A percentile compares a stretch with the other conserved stretches of the same genome.
Evolutionary conservation across 92 coral and sea anemone genomes (phyloP).

Genomic region (Hydrozoanthus gracilis): DNA sequence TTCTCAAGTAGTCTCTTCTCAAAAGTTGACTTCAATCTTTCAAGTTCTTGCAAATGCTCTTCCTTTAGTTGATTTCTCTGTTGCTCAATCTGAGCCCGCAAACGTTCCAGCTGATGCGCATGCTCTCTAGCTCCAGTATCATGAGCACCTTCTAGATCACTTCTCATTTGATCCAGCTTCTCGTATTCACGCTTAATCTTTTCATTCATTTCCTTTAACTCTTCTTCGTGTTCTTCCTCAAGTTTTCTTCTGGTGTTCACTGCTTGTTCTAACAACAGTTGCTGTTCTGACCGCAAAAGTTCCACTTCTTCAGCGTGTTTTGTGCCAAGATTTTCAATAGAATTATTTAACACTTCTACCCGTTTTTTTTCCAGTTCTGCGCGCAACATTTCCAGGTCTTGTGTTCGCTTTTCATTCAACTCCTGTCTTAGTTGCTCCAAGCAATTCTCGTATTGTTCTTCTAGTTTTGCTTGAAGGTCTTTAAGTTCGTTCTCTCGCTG

Average conservation of each 20-base stretch:
- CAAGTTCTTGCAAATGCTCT: conserved; percentile 78
- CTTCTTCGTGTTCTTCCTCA: conserved; percentile 79
- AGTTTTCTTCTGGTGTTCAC: conserved; percentile 69
- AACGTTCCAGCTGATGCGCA: conserved; percentile 79
- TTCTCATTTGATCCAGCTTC: conserved; percentile 75
- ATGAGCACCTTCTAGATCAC: conserved; percentile 77
- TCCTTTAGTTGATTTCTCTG: conserved; percentile 74
- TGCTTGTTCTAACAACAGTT: conserved; percentile 74
- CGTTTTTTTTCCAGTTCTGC: conserved; percentile 81
- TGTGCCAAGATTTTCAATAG: conserved; percentile 83
- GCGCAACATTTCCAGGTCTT: conserved; percentile 72
- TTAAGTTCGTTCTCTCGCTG: conserved; percentile 57
- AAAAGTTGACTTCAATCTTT: conserved; percentile 67
- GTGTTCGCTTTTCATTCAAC: conserved; percentile 64
- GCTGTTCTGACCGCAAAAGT: conserved; percentile 76
- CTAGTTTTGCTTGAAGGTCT: conserved; percentile 67
- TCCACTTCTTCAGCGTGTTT: conserved; percentile 79
- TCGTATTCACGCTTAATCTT: conserved; percentile 81
- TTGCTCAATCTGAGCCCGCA: conserved; percentile 86
- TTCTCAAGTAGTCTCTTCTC: conserved; percentile 71
- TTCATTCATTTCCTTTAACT: conserved; percentile 76
- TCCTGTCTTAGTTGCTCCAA: conserved; percentile 74
- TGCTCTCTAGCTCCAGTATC: conserved; percentile 76
- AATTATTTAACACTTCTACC: conserved; percentile 73
- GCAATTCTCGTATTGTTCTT: conserved; percentile 72